Evolutionary conservation across 2,888 invertebrate species (phyloP), one percentile per base, ranked within the genome.

Genomic region (Tineola bisselliella): DNA sequence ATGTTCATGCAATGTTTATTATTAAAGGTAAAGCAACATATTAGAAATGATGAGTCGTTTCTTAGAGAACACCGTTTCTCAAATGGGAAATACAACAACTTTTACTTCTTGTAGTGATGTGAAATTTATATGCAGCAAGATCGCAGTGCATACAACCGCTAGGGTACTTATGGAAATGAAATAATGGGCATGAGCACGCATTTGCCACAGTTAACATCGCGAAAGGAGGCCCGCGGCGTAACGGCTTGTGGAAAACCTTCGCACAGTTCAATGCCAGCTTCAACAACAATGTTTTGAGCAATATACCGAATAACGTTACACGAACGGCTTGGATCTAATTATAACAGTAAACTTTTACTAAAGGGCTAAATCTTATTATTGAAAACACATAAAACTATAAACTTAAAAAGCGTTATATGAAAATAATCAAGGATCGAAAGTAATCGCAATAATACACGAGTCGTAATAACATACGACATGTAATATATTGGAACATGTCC

Each of bases 131-230:
- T 31, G 33, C 33, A 58, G 58, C 31, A 56, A 56, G 56, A 56
- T 56, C 56, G 31, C 58, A 33, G 13, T 31, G 33, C 59, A 25
- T 44, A 59, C 59, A 43, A 59, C 59, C 59, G 44, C 59, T 44
- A 59, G 48, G 30, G 48, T 60, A 48, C 44, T 60, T 60, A 60
- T 69, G 67, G 70, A 73, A 75, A 76, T 78, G 75, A 77, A 74
- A 71, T 78, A 77, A 74, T 73, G 69, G 66, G 65, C 66, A 66
- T 69, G 71, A 66, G 70, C 75, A 76, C 74, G 77, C 75, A 72
- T 72, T 69, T 65, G 68, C 66, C 63, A 66, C 65, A 67, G 64
- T 63, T 64, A 60, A 62, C 54, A 62, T 44, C 56, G 62, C 17
- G 44, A 44, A 61, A 59, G 59, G 43, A 43, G 56, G 61, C 64